A percentile compares a stretch with the other conserved stretches of the same genome.
These are phyloP conservation scores for Machimus atricapillus DNA, from an alignment of 2,888 invertebrate species.

Conservation along the genomic window DNA sequence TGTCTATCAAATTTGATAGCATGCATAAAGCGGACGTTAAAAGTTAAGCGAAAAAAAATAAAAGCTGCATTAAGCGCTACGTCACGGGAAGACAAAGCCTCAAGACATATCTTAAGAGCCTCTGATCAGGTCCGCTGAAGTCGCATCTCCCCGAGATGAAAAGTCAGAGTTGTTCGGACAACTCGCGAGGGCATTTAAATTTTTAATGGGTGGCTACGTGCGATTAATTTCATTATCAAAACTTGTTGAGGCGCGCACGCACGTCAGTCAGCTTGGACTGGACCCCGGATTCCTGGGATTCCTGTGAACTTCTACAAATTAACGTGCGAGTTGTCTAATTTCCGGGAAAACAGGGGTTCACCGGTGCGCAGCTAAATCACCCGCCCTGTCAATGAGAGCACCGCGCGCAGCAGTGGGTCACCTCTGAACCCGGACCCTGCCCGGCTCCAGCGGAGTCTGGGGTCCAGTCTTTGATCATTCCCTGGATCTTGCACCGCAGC, in stretches of 20 bases:
- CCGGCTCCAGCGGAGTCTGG: neutral
- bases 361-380: conserved; percentile 13
- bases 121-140: neutral
- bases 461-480: conserved; percentile 1
- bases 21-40: conserved; percentile 15
- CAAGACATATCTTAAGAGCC: neutral
- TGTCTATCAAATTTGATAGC: conserved; percentile 31
- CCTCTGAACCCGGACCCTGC: neutral
- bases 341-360: neutral
- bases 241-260: neutral
- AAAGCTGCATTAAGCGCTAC: conserved; percentile 19
- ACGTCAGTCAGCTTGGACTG: neutral
- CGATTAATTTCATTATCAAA: conserved; percentile 29
- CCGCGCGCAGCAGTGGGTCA: conserved; percentile 27
- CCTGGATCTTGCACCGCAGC: neutral
- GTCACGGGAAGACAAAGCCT: conserved; percentile 29
- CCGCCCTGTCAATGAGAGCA: conserved; percentile 19
- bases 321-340: conserved; percentile 14
- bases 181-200: conserved; percentile 28
- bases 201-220: conserved; percentile 26
- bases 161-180: neutral
- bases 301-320: conserved; percentile 17
- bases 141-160: neutral
- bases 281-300: neutral
- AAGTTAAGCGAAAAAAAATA: conserved; percentile 6